phyloP scores from a whole-genome alignment of 2,113 vertebrate species.

The Halcyon malimbica region DNA sequence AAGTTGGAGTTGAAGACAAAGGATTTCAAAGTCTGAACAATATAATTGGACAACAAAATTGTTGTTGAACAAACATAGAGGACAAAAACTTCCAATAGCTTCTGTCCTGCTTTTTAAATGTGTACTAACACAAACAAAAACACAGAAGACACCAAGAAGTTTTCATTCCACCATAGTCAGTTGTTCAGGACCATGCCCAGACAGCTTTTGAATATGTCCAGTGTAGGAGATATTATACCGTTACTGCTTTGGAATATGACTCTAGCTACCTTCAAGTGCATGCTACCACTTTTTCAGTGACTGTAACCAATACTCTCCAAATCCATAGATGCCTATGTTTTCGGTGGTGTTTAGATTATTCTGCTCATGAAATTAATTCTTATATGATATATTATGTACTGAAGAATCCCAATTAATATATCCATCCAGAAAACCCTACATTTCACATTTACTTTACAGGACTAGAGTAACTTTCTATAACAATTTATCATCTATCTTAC shows the following conservation, averaged over 20 bases:
- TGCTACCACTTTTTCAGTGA: neutral
- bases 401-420: neutral
- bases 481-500: neutral
- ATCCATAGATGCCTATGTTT: neutral
- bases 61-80: neutral
- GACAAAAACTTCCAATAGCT: neutral
- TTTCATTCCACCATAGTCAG: neutral
- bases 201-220: neutral
- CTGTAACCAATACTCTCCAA: neutral
- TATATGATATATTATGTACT: neutral
- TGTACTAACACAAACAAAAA: neutral
- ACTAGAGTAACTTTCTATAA: neutral
- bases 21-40: neutral
- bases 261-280: neutral
- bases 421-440: neutral
- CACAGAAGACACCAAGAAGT: neutral
- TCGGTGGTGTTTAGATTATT: neutral
- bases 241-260: neutral
- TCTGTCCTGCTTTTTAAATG: neutral
- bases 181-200: neutral
- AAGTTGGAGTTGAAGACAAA: neutral
- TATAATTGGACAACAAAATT: neutral
- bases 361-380: neutral
- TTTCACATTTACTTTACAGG: neutral
- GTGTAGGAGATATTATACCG: neutral